Percentiles rank a stretch among this genome's conserved stretches.
Conservation (phyloP, 2,888 invertebrate species). For the Punctoribates punctum region DNA sequence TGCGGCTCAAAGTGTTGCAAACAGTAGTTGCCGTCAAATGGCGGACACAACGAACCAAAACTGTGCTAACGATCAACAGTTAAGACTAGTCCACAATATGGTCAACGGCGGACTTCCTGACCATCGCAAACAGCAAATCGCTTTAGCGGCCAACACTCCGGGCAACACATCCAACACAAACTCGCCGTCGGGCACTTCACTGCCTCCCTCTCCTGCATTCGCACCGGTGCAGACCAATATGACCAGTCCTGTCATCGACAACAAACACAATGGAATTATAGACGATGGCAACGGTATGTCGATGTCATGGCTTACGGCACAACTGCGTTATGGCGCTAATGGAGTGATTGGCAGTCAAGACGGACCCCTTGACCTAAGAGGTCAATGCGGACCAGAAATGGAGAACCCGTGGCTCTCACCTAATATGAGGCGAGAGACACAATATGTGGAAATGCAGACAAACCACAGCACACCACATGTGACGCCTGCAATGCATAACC, state of each 20-base stretch:
- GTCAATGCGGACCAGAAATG: conserved; percentile 60
- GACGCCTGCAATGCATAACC: conserved; percentile 22
- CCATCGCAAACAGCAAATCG: conserved; percentile 43
- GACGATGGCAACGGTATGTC: conserved; percentile 44
- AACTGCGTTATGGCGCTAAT: conserved; percentile 44
- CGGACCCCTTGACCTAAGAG: conserved; percentile 71
- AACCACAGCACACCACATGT: conserved; percentile 33
- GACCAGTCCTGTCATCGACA: conserved; percentile 42
- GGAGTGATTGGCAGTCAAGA: conserved; percentile 54
- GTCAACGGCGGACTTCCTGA: conserved; percentile 28
- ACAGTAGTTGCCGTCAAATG: background rate
- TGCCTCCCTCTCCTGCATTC: conserved; percentile 46
- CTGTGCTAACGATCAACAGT: conserved; percentile 11
- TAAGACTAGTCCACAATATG: conserved; percentile 26
- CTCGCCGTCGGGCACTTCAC: conserved; percentile 34
- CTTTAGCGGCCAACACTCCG: conserved; percentile 44
- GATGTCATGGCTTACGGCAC: conserved; percentile 45
- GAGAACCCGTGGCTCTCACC: conserved; percentile 46
- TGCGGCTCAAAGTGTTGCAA: background rate
- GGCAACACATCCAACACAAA: conserved; percentile 42
- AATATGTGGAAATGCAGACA: conserved; percentile 44
- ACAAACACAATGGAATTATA: conserved; percentile 42
- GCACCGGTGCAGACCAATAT: conserved; percentile 42
- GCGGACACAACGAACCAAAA: conserved; percentile 8
- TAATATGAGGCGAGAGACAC: conserved; percentile 41